Base-by-base conservation (phyloP, 1,140 invertebrate species). In the Dendroctonus valens region DNA sequence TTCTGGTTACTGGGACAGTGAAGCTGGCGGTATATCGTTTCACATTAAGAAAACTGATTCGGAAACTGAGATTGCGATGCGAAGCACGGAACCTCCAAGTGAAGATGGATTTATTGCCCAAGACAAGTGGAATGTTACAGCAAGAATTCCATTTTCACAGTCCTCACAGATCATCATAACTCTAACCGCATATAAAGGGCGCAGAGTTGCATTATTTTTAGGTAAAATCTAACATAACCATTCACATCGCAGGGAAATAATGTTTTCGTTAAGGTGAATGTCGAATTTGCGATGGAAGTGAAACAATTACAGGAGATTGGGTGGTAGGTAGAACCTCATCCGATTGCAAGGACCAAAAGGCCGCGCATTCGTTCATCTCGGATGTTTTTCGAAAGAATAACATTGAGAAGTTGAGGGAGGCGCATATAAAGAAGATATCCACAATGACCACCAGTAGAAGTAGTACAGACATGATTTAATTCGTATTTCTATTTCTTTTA, bases 291-390 rank as follows among this genome's bases (percentile, higher is more conserved):
- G 70, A 73, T 39, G 70, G 71, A 5, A 62, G 65, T 7, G 75
- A 77, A 39, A 71, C 69, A 0, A 69, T 77, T 6, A 68, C 71
- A 4, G 75, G 75, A 40, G 63, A 72, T 38, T 76, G 75, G 75
- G 41, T 75, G 14, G 41, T 74, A n/a, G 66, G 61, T 26, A 67
- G 70, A 7, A 64, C 65, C 59, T 75, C 74, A 5, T 58, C 70
- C 3, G 70, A 71, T 65, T 77, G 75, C 55, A 74, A 75, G 51
- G 73, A 74, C 51, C 68, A 74, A 52, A 72, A 75, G 50, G 60
- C 70, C 7, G 67, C 72, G 1, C 67, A 70, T 59, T 62, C 71
- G n/a, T 57, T 76, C 11, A 52, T 77, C 7, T 65, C 73, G 26
- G 75, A 77, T 52, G 67, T 76, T 11, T 70, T 73, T 51, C 62